Evolutionary conservation across 2,113 vertebrate species (phyloP), one percentile per base, ranked within the genome.

Genomic region (Gallinago media): DNA sequence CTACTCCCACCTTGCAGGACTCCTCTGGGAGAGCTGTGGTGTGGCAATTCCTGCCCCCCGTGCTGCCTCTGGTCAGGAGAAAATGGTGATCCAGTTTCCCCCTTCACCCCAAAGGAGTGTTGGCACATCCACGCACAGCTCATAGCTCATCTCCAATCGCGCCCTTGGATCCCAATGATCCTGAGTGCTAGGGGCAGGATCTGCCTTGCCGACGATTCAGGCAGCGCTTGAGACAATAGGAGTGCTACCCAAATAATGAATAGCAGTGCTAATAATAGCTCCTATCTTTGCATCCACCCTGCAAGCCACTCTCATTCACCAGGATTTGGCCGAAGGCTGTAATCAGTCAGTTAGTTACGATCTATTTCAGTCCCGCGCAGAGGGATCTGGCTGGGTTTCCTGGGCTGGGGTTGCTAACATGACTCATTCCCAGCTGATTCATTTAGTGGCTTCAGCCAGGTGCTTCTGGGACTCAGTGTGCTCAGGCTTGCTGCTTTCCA

Each of bases 381-480:
- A 85, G 67, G 88, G 67, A 72, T 82, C 89, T 96, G 92, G 95
- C 87, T 10, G 20, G 32, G 25, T 94, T 96, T 92, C 84, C 83
- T 2, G 8, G 71, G 84, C 29, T 4, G 22, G 40, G 54, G 66
- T 54, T 92, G 73, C 84, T 72, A 14, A 73, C 5, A 34, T 96
- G 94, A 88, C 66, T 96, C 94, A 95, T 88, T 94, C 93, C 85
- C 85, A 91, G 85, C 81, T 93, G 94, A 96, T 89, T 89, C 27
- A 3, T 85, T 92, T 49, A 32, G 8, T 81, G 86, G 38, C 73
- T 78, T 74, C 86, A 86, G 76, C 94, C 91, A 96, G 96, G 95
- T 96, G 95, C 85, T 94, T 83, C 88, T 78, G 88, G 66, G 84
- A 87, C 56, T 72, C 3, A 2, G 8, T 77, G 71, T 88, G 80